Conservation (phyloP, 1,140 invertebrate genomes). For the Drosophila kepulauana region DNA sequence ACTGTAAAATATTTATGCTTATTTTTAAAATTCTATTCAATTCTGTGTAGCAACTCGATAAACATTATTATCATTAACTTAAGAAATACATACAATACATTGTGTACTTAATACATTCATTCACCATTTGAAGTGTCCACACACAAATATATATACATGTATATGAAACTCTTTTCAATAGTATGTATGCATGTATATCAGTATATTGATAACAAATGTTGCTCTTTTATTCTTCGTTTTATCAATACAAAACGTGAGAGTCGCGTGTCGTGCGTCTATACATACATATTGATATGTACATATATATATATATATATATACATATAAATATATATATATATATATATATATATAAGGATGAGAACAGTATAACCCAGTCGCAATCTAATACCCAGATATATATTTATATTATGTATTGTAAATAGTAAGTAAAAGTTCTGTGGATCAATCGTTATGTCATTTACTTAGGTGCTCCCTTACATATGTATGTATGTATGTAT, state of each 20-base stretch:
- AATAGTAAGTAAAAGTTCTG: background rate
- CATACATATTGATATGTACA: conserved; percentile 16
- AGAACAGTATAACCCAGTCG: too few relatives aligned
- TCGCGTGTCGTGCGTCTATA: background rate
- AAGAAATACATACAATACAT: conserved; percentile 21
- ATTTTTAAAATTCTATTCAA: conserved; percentile 55
- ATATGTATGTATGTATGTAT: background rate
- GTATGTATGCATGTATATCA: background rate
- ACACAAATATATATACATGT: background rate
- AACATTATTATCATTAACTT: conserved; percentile 36
- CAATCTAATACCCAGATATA: background rate
- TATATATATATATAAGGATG: background rate
- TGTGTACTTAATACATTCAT: background rate
- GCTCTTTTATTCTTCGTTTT: background rate
- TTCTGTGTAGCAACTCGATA: conserved; percentile 64
- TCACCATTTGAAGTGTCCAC: conserved; percentile 16
- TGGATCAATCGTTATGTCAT: background rate
- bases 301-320: background rate
- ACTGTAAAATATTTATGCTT: conserved; percentile 74
- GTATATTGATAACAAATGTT: background rate
- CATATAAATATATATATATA: background rate
- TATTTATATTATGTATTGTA: background rate
- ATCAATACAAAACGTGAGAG: background rate
- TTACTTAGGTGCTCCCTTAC: background rate
- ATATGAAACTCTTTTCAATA: background rate